Percentiles rank a stretch among this genome's conserved stretches.
phyloP scores from a whole-genome alignment of 2,888 invertebrate species.

The Barypeithes pellucidus region DNA sequence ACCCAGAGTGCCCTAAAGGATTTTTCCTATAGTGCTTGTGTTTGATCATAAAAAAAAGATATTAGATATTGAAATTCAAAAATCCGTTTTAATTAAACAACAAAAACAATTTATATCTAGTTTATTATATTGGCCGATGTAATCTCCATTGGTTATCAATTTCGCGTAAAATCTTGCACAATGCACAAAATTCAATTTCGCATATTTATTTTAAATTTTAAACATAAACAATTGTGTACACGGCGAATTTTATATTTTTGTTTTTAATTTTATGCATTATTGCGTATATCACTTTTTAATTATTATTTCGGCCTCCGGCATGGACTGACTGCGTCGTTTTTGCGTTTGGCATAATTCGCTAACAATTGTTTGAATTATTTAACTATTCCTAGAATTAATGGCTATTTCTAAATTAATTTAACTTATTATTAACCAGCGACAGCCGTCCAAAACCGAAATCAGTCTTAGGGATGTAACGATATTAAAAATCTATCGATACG shows the following conservation, averaged over 20 bases:
- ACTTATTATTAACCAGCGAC: no score
- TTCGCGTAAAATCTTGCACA: constrained; percentile 7
- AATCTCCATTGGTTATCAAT: constrained; percentile 11
- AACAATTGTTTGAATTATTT: constrained; percentile 7
- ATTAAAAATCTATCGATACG: no score
- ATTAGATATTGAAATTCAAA: no score
- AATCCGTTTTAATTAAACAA: constrained; percentile 9
- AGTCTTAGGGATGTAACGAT: no score
- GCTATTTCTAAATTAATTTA: no score
- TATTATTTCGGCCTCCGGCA: background rate
- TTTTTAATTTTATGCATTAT: constrained; percentile 6
- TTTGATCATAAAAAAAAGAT: no score
- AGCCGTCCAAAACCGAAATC: no score
- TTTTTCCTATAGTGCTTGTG: no score
- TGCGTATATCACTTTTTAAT: background rate
- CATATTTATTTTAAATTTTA: constrained; percentile 17
- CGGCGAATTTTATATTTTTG: background rate
- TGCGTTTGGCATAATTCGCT: constrained; percentile 5
- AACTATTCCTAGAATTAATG: background rate
- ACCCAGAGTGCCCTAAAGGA: no score
- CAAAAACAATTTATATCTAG: no score
- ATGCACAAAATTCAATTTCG: constrained; percentile 4
- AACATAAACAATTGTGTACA: background rate
- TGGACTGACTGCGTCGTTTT: background rate
- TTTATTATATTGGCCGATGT: background rate